A percentile compares a stretch with the other conserved stretches of the same genome.
Conservation (phyloP, 2,797 vertebrate genomes). For the Xyrichtys novacula region DNA sequence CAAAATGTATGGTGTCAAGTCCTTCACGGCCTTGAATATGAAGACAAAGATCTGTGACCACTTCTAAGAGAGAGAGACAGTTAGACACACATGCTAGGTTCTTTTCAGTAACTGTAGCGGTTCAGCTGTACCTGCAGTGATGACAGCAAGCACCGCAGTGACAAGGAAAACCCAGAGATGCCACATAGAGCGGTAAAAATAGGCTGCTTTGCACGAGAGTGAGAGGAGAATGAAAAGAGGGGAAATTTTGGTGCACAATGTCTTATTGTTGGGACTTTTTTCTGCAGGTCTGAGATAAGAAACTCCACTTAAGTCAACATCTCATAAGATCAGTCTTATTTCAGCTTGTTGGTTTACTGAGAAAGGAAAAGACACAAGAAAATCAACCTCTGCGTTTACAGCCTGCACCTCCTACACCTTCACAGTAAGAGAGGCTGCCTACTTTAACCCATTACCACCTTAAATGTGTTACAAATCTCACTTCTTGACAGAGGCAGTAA, state of each 20-base stretch:
- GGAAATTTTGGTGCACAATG: constrained; percentile 80
- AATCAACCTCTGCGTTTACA: constrained; percentile 49
- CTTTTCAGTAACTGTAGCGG: constrained; percentile 64
- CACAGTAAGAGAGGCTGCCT: constrained; percentile 39
- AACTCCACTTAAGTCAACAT: constrained; percentile 69
- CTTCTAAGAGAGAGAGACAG: constrained; percentile 69
- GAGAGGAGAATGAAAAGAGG: constrained; percentile 53
- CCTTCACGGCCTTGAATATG: constrained; percentile 10
- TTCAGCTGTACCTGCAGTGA: constrained; percentile 64
- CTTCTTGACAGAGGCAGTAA: constrained; percentile 26
- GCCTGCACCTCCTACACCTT: constrained; percentile 58
- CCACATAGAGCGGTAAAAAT: constrained; percentile 86
- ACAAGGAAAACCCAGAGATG: constrained; percentile 87
- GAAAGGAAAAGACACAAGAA: constrained; percentile 32
- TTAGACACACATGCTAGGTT: constrained; percentile 57
- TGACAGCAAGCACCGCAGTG: constrained; percentile 76
- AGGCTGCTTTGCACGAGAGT: constrained; percentile 83
- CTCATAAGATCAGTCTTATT: constrained; percentile 60
- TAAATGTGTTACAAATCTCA: constrained; percentile 40
- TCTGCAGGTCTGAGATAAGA: constrained; percentile 85
- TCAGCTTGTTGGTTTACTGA: constrained; percentile 40
- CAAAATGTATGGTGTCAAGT: constrained; percentile 13
- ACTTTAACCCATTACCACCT: constrained; percentile 38
- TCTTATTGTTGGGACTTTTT: constrained; percentile 84
- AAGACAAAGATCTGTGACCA: constrained; percentile 62